Conservation (phyloP, 2,888 invertebrate species). For the Biston betularia region DNA sequence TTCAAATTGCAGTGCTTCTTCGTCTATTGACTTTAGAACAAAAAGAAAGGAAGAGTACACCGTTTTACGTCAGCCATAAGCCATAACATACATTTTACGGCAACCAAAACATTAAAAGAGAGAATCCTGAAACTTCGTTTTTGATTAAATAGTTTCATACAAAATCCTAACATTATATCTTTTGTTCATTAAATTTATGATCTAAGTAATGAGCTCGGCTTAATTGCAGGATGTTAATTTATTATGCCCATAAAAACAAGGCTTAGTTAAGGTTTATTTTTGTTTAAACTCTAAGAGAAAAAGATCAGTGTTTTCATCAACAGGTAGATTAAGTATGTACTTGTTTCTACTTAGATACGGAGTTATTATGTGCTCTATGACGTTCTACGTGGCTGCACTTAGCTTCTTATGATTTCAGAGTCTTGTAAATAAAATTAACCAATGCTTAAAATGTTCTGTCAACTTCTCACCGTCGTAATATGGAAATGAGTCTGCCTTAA, state of each 20-base stretch:
- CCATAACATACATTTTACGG: conserved; percentile 39
- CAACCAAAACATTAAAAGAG: conserved; percentile 16
- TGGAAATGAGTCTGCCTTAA: too few species aligned
- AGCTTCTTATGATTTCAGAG: too few species aligned
- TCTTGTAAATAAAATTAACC: too few species aligned
- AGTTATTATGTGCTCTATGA: too few species aligned
- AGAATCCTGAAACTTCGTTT: conserved; percentile 3
- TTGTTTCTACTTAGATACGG: too few species aligned
- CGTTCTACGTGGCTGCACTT: too few species aligned
- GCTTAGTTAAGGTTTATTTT: background rate
- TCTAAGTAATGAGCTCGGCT: background rate
- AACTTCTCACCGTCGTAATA: too few species aligned
- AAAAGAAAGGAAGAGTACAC: background rate
- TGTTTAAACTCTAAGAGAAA: background rate
- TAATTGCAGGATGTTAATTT: conserved; percentile 8
- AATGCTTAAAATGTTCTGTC: too few species aligned
- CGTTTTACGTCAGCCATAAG: conserved; percentile 10
- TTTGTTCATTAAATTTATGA: conserved; percentile 18
- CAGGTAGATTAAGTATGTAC: too few species aligned
- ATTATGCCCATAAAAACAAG: background rate
- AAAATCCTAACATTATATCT: conserved; percentile 11
- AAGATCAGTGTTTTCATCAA: background rate
- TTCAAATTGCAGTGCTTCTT: too few species aligned
- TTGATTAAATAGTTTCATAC: conserved; percentile 3
- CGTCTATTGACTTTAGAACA: too few species aligned